Percentiles rank a stretch among this genome's conserved stretches.
Conservation (phyloP, 2,888 invertebrate species). For the Choristoneura rosaceana region DNA sequence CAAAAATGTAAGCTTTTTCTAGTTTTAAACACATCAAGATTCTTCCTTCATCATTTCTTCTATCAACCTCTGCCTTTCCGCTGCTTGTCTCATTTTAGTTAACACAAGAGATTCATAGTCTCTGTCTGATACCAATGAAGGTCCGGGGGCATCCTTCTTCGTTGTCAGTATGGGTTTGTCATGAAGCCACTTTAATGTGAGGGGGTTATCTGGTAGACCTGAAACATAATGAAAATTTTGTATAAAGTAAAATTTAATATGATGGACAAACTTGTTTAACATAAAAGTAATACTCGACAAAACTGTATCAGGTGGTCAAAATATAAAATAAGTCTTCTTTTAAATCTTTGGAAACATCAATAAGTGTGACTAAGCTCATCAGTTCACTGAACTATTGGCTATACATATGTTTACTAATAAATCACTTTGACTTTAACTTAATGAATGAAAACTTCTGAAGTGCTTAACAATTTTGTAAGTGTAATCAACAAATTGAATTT, state of each 20-base stretch:
- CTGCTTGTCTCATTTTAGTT: constrained; percentile 92
- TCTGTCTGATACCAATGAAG: constrained; percentile 84
- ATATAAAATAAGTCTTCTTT: too few species aligned
- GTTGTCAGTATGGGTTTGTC: constrained; percentile 71
- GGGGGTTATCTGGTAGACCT: constrained; percentile 89
- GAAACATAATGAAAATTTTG: constrained; percentile 22
- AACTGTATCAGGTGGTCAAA: too few species aligned
- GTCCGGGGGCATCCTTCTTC: constrained; percentile 60
- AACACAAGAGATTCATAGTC: constrained; percentile 94
- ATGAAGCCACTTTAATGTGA: constrained; percentile 90
- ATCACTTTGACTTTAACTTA: too few species aligned
- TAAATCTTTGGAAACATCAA: too few species aligned
- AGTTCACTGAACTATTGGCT: too few species aligned
- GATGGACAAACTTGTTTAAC: background rate
- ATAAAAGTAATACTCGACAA: too few species aligned
- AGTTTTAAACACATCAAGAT: constrained; percentile 48
- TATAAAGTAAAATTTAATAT: background rate
- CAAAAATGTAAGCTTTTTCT: background rate
- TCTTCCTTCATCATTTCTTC: constrained; percentile 89
- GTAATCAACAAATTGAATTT: too few species aligned
- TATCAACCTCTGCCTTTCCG: constrained; percentile 92
- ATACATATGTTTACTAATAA: too few species aligned
- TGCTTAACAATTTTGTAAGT: too few species aligned
- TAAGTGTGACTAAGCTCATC: too few species aligned
- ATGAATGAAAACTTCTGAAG: too few species aligned